phyloP scores from a whole-genome alignment of 1,140 invertebrate genomes.

The Musca domestica region DNA sequence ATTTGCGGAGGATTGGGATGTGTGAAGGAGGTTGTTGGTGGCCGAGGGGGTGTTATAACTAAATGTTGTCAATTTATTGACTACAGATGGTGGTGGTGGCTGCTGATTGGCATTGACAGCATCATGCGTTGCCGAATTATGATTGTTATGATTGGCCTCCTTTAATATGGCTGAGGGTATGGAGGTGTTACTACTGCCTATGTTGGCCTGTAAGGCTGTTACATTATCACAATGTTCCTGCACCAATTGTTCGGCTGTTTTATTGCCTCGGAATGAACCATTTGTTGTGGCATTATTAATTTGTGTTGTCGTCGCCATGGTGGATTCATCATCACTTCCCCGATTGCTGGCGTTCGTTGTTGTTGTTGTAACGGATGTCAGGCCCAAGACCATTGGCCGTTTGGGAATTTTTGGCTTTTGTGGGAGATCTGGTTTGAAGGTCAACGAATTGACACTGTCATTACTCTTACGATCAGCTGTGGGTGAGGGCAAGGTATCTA shows the following conservation, averaged over 20 bases:
- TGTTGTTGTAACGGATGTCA: constrained; percentile 23
- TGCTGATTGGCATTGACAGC: neutral
- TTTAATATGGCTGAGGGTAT: constrained; percentile 16
- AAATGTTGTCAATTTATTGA: too few species aligned
- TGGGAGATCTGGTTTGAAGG: constrained; percentile 46
- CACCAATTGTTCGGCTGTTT: constrained; percentile 17
- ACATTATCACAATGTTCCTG: constrained; percentile 19
- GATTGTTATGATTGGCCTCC: constrained; percentile 17
- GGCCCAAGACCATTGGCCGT: constrained; percentile 37
- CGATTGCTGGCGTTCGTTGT: constrained; percentile 26
- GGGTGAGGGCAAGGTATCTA: constrained; percentile 46
- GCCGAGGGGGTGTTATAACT: neutral
- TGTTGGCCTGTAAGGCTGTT: constrained; percentile 15
- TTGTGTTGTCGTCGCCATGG: neutral
- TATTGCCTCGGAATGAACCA: constrained; percentile 6
- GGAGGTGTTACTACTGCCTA: constrained; percentile 15
- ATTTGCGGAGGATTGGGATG: neutral
- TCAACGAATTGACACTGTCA: constrained; percentile 43
- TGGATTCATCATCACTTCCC: constrained; percentile 24
- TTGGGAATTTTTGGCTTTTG: constrained; percentile 48
- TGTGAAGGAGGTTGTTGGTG: neutral
- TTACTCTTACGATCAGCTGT: constrained; percentile 48
- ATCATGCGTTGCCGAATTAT: constrained; percentile 24
- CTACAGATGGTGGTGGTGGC: constrained; percentile 14
- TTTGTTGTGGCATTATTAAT: constrained; percentile 1